These are phyloP conservation scores for Gracilinanus agilis DNA, from an alignment of 2,113 vertebrate genomes.

Conservation along the genomic window DNA sequence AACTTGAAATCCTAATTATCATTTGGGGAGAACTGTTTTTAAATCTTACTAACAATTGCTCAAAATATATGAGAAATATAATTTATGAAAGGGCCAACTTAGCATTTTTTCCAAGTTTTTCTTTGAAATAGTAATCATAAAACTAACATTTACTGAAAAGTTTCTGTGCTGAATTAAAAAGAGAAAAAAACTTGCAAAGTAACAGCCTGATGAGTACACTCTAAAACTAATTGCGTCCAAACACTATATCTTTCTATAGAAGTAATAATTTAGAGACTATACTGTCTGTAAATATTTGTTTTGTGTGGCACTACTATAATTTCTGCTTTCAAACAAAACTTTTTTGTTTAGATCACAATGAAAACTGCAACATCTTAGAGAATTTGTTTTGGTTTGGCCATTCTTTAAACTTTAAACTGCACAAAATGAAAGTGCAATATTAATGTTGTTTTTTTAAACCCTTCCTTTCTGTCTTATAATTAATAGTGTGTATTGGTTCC, in stretches of 20 bases:
- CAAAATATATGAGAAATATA: slow-evolving; percentile 18
- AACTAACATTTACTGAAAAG: slow-evolving; percentile 25
- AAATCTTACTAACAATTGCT: background rate
- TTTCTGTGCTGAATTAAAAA: background rate
- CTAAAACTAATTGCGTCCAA: slow-evolving; percentile 40
- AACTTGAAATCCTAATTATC: slow-evolving; percentile 41
- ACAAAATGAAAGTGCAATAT: slow-evolving; percentile 75
- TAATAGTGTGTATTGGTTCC: too few species aligned
- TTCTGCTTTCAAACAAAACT: slow-evolving; percentile 65
- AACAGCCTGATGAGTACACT: too few species aligned
- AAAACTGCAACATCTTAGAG: slow-evolving; percentile 62
- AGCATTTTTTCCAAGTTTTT: too few species aligned
- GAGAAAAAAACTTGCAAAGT: too few species aligned
- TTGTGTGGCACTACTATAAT: slow-evolving; percentile 69
- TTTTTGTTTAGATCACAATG: slow-evolving; percentile 71
- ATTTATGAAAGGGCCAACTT: slow-evolving; percentile 30
- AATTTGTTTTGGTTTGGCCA: slow-evolving; percentile 52
- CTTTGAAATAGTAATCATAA: slow-evolving; percentile 48
- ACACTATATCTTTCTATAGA: slow-evolving; percentile 70
- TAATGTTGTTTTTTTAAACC: background rate
- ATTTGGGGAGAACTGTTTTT: background rate
- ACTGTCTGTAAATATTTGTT: slow-evolving; percentile 72
- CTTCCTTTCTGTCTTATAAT: too few species aligned
- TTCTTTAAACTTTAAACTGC: slow-evolving; percentile 60
- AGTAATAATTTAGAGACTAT: slow-evolving; percentile 58